Evolutionary conservation across 2,797 vertebrate genomes (phyloP).

Genomic region (Thalassophryne amazonica): DNA sequence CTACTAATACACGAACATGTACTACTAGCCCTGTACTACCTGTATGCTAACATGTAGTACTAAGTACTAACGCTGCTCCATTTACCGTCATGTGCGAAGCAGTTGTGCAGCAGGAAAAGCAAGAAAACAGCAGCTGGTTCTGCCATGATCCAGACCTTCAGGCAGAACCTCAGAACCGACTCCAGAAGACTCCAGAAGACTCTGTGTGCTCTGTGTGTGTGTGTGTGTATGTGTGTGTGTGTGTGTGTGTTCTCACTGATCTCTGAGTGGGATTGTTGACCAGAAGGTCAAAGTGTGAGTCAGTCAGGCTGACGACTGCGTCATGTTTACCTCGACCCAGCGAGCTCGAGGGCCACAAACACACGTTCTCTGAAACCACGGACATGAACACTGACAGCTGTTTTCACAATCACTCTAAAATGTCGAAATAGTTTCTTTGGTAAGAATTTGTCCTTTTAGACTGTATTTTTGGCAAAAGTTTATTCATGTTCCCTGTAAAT

Average conservation of each 20-base stretch:
- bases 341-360: neutral
- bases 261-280: conserved; percentile 31
- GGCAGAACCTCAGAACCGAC: conserved; percentile 33
- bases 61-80: too few relatives aligned
- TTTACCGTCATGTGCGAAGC: conserved; percentile 42
- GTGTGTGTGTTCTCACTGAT: neutral
- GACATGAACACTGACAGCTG: too few relatives aligned
- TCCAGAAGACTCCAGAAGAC: conserved; percentile 12
- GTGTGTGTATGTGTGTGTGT: neutral
- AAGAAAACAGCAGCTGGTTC: conserved; percentile 31
- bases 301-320: neutral
- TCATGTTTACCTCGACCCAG: conserved; percentile 23
- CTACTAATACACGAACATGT: too few relatives aligned
- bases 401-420: too few relatives aligned
- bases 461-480: too few relatives aligned
- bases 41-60: too few relatives aligned
- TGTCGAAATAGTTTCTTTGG: too few relatives aligned
- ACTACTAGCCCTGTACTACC: too few relatives aligned
- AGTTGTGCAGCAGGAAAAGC: conserved; percentile 45
- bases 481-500: too few relatives aligned
- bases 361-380: neutral
- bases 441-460: too few relatives aligned
- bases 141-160: conserved; percentile 32
- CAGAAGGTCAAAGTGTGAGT: conserved; percentile 53
- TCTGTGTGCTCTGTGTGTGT: neutral